Conservation (phyloP, 1,140 invertebrate species). For the Paracyclopina nana region DNA sequence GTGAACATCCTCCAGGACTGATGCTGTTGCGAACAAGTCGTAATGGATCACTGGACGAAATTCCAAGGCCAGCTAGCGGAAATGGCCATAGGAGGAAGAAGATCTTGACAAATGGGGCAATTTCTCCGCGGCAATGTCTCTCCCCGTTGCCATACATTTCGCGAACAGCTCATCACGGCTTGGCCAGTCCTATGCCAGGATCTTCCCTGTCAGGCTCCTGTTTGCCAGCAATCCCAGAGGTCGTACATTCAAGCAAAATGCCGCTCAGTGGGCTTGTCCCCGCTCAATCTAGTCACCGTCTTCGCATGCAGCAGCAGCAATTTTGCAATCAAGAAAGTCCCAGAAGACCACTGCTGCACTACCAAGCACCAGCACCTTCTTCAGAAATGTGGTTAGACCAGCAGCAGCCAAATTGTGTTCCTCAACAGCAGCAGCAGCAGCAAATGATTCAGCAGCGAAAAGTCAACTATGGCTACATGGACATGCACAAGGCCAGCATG, state of each 20-base stretch:
- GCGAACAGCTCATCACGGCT: constrained; percentile 25
- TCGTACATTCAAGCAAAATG: constrained; percentile 27
- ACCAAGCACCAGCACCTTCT: background rate
- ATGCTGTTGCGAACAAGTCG: background rate
- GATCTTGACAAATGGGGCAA: constrained; percentile 15
- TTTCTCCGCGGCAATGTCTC: constrained; percentile 6
- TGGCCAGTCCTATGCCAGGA: too few relatives aligned
- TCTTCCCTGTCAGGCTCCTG: constrained; percentile 28
- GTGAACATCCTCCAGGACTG: constrained; percentile 46
- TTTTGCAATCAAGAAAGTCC: too few relatives aligned
- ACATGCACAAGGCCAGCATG: constrained; percentile 73
- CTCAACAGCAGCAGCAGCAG: constrained; percentile 1
- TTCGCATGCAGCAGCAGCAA: background rate
- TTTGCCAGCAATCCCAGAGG: constrained; percentile 28
- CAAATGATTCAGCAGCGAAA: background rate
- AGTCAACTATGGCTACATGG: constrained; percentile 49
- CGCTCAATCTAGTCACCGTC: background rate
- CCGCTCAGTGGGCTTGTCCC: constrained; percentile 15
- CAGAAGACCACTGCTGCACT: background rate
- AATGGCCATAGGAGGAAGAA: constrained; percentile 52
- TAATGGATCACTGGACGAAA: background rate
- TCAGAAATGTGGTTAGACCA: background rate
- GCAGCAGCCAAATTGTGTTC: background rate
- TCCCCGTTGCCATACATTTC: constrained; percentile 21
- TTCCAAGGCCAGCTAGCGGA: constrained; percentile 31